Conservation (phyloP, 2,113 vertebrate species). For the Oryzias melastigma region DNA sequence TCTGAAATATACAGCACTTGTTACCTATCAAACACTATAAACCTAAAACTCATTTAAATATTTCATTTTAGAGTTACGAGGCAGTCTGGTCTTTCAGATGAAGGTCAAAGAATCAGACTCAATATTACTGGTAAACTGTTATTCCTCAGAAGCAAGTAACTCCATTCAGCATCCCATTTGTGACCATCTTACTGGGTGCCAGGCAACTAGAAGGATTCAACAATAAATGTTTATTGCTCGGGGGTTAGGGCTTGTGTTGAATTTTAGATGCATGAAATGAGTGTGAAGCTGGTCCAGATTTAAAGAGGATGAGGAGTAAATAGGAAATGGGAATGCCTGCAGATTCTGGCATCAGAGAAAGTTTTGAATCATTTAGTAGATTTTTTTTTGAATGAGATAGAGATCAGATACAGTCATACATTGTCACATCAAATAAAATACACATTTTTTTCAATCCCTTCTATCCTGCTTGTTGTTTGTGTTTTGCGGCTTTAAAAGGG, state of each 20-base stretch:
- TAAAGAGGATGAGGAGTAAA: slow-evolving; percentile 64
- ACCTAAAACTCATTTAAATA: slow-evolving; percentile 23
- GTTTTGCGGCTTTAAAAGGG: slow-evolving; percentile 12
- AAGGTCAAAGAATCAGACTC: slow-evolving; percentile 22
- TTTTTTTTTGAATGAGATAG: slow-evolving; percentile 30
- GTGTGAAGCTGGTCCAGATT: slow-evolving; percentile 56
- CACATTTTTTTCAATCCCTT: slow-evolving; percentile 20
- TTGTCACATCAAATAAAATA: slow-evolving; percentile 23
- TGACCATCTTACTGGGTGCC: slow-evolving; percentile 43
- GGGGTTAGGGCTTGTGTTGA: slow-evolving; percentile 34
- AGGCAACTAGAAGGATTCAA: slow-evolving; percentile 34
- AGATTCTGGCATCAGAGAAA: slow-evolving; percentile 57
- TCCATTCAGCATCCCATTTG: slow-evolving; percentile 41
- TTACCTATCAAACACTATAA: slow-evolving; percentile 12
- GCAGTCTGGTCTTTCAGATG: slow-evolving; percentile 27
- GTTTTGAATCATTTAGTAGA: slow-evolving; percentile 66
- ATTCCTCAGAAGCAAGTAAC: slow-evolving; percentile 48
- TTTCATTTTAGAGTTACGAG: slow-evolving; percentile 28
- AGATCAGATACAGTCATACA: slow-evolving; percentile 45
- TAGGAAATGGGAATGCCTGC: slow-evolving; percentile 53
- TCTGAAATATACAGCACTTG: slow-evolving; percentile 20
- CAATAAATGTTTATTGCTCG: slow-evolving; percentile 57
- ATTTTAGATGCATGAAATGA: slow-evolving; percentile 48
- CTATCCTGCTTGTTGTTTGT: slow-evolving; percentile 47
- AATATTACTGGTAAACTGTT: slow-evolving; percentile 34